Evolutionary conservation across 2,888 invertebrate species (phyloP), one percentile per base, ranked within the genome.

Genomic region (Thereva nobilitata): DNA sequence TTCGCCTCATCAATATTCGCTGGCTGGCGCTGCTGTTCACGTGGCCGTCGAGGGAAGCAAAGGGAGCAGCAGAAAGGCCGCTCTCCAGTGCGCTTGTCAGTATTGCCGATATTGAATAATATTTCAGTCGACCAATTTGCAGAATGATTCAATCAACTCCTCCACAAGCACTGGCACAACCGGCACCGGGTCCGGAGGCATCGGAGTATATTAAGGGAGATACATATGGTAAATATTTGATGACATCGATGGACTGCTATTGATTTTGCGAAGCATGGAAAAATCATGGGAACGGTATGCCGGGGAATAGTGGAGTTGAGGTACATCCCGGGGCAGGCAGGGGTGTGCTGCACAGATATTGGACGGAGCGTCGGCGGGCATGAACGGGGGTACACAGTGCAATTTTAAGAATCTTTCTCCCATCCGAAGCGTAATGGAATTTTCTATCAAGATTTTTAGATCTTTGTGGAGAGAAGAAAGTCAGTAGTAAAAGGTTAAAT

Each of bases 181-280:
- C 55, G 37, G 37, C n/a, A 12, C 53, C 53, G 37, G 10, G 10
- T 10, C 57, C 10, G 35, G n/a, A 9, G 6, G 49, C 37, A 12
- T 37, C n/a, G 35, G 50, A 61, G 40, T 61, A 50, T 50, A 50
- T 61, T 61, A 61, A 61, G 50, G 49, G 61, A 61, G 50, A 61
- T 40, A 61, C 50, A 61, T 12, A 50, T 40, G 41, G 50, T 61
- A 61, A 61, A 61, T 61, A 61, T 61, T 61, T 61, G 61, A 61
- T 47, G 61, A 61, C 50, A 61, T 50, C 61, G 61, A 61, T 61
- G 50, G 61, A 61, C 61, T 61, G 40, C 50, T 61, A 61, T 61
- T 61, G 61, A 61, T 61, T 61, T 61, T 50, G 41, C 50, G 41
- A 50, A 40, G 50, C 50, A 61, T 61, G 61, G 61, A 61, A 61